Evolutionary conservation across 2,797 vertebrate genomes (phyloP), one percentile per base, ranked within the genome.

Genomic region (Echeneis naucrates): DNA sequence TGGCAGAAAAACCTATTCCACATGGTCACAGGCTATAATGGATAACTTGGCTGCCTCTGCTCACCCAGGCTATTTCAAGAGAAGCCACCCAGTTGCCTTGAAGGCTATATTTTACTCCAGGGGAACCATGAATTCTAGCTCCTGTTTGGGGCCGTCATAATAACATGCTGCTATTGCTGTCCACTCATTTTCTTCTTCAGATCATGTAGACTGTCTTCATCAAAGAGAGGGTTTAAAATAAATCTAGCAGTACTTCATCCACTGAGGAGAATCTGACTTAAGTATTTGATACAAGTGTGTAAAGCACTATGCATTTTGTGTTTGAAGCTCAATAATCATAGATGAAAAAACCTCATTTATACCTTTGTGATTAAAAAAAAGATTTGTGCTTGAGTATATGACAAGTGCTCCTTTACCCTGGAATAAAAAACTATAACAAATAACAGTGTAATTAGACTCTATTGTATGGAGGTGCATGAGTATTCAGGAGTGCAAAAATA

Each of bases 21-120:
- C 89, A 92, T 86, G 90, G 89, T 89, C 84, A 75, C 82, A 90
- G 85, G 78, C 82, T 32, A 61, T 93, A 93, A 94, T 93, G 92
- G 87, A 92, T 89, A 93, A 91, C 84, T 92, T 90, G 87, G 91
- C 90, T 56, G 83, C 81, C 85, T 91, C 79, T 26, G 42, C 82
- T 88, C 73, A 33, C 72, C 78, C 67, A 51, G 79, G 89, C 92
- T 94, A 94, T 95, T 94, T 94, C 84, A 72, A 89, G 92, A 88
- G 74, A 82, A 85, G 87, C 88, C 89, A 80, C 86, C 84, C 86
- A 67, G 82, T 78, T 83, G 80, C 73, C 69, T 78, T 75, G 70
- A 92, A 90, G 87, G 79, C 88, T 93, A 89, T 92, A 87, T 84
- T 94, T 95, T 92, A 87, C 88, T 89, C 76, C 58, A 45, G 76